Base-by-base conservation (phyloP, 2,113 vertebrate genomes). In the Xyliphius kryptos region DNA sequence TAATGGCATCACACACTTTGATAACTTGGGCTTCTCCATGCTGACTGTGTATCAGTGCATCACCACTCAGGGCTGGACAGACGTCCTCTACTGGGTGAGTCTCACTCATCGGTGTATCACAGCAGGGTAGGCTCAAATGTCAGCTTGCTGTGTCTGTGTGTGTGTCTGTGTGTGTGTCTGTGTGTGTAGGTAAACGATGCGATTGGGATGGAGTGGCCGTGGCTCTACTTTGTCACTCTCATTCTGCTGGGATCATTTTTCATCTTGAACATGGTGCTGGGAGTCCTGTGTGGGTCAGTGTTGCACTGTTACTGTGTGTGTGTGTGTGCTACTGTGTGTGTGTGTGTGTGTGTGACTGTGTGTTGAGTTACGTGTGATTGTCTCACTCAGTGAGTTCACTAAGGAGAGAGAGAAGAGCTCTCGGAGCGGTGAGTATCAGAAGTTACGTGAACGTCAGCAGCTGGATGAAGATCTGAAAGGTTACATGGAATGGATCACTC, bases 401-500 rank as follows among this genome's bases (percentile, higher is more conserved):
- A 97, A 96, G 60, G 94, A 97, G 74, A 77, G 94, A 0, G 93
- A 97, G 81, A 97, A 97, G 74, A 93, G 91, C 64, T 95, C 92
- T 73, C 92, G 93, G 0, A 74, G 94, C 5, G 94, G 94, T 6
- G 92, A 92, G 0, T 97, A 95, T 77, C 92, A 95, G 67, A 90
- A 90, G 74, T 82, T 95, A 16, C 76, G 93, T 59, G 94, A 97
- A 82, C 90, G 92, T 49, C 94, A 96, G 75, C 92, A 93, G 77
- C 82, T 97, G 70, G 93, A 96, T 55, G 93, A 96, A 58, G 94
- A 97, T 50, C 87, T 97, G 16, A 87, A 89, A 43, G 94, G 94
- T n/a, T 97, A 97, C 63, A 90, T 97, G 88, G 92, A 93, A 70
- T 97, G 94, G 94, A 94, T 97, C 80, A 92, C 87, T 1, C 93